These are phyloP conservation scores for Deilephila porcellus DNA, from an alignment of 2,888 invertebrate species.

Conservation along the genomic window DNA sequence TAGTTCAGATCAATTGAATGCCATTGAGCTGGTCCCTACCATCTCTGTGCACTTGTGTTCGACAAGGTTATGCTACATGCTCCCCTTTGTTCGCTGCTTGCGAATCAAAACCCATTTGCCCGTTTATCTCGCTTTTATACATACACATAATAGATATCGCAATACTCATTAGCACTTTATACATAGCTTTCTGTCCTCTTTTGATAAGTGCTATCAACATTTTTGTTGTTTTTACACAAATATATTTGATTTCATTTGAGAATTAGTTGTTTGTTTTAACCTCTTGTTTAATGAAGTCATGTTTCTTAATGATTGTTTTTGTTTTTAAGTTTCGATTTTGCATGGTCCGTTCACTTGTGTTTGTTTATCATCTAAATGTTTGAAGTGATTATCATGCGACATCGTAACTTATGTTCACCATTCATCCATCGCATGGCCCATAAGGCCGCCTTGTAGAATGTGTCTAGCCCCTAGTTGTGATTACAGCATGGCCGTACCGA, in stretches of 20 bases:
- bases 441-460: conserved; percentile 81
- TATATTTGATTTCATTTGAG: not conserved
- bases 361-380: conserved; percentile 37
- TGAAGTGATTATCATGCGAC: conserved; percentile 47
- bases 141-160: conserved; percentile 1
- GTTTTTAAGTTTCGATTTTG: conserved; percentile 31
- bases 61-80: conserved; percentile 73
- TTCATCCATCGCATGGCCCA: conserved; percentile 77
- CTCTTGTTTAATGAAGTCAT: conserved; percentile 5
- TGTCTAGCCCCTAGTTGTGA: conserved; percentile 85
- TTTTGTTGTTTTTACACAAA: not conserved
- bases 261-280: not conserved
- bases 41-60: conserved; percentile 57
- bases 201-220: conserved; percentile 6
- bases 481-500: conserved; percentile 97
- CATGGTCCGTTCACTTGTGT: conserved; percentile 27
- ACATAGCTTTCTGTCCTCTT: not conserved
- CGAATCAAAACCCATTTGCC: conserved; percentile 43
- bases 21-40: conserved; percentile 77
- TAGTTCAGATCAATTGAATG: conserved; percentile 80
- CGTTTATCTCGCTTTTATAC: conserved; percentile 30
- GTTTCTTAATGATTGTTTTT: conserved; percentile 27
- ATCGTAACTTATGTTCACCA: conserved; percentile 53
- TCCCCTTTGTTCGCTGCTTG: conserved; percentile 55
- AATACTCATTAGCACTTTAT: conserved; percentile 5